Evolutionary conservation across 2,888 invertebrate species (phyloP), one percentile per base, ranked within the genome.

Genomic region (Plebejus argus): DNA sequence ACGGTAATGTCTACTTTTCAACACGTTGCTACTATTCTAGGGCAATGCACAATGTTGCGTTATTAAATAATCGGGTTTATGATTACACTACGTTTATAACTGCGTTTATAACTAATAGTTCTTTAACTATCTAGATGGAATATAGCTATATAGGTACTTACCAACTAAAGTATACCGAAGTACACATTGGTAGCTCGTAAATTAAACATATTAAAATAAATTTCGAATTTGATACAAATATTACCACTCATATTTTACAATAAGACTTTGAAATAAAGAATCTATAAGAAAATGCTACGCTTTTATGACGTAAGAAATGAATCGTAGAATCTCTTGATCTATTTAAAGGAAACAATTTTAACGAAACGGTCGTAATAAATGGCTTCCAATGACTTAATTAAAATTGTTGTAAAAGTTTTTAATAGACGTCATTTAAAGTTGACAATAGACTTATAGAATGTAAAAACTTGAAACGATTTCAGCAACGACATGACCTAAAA

Each of bases 181-280:
- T 28, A 28, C 2, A 28, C 28, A 28, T 28, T 10, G 45, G 45
- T 45, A 45, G 45, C 3, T 45, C 10, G 0, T 10, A 45, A 45
- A 45, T 3, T 45, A 45, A 45, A 12, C 28, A 12, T 45, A 3
- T 15, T 28, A 15, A 66, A 66, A 66, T 66, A 45, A 45, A 1
- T 66, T 66, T 28, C 0, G 15, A 28, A 66, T 15, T 28, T 66
- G 28, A 66, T 33, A 66, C 35, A 71, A 35, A 71, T 39, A 71
- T 71, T 71, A 71, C 39, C 10, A 74, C 39, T 74, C 74, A 74
- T 74, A 74, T 23, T 74, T 74, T 53, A 74, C 3, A 18, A 66
- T 2, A 6, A 49, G 28, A 8, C 39, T 49, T 49, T 74, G 74
- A 74, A 49, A 74, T 28, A 49, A 74, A 49, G 15, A 5, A 74